Evolutionary conservation across 2,113 vertebrate genomes (phyloP), one percentile per base, ranked within the genome.

Genomic region (Sialia sialis): DNA sequence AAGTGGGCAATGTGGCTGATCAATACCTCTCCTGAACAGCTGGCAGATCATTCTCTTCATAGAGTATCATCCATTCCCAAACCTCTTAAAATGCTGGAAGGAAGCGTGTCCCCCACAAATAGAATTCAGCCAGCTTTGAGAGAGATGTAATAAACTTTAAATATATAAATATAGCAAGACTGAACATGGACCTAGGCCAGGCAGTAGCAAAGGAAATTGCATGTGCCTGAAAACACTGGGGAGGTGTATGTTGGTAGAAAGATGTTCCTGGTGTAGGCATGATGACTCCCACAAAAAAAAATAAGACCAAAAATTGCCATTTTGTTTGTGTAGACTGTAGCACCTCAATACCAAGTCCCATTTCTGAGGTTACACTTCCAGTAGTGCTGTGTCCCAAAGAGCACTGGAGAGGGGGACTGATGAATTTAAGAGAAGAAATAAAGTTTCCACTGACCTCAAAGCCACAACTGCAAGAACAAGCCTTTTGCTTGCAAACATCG

Each of bases 381-480:
- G 17, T 38, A 49, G 18, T 9, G 6, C 46, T 13, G 6, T 46
- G 29, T 67, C 74, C 46, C 34, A 39, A 60, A 79, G 54, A 34
- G n/a, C 39, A 32, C 56, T 66, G 69, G 74, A 79, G 43, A 38
- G 9, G 69, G 41, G 30, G 69, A 83, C 34, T 55, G 84, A 80
- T 46, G 89, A 83, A 89, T 85, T 82, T 52, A 73, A 74, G 51
- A 74, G 22, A 73, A 90, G 32, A 83, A 90, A 66, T 70, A n/a
- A 81, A 59, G 30, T 56, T 94, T 89, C 80, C 73, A 60, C 38
- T 29, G 48, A 78, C 80, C 87, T 96, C 77, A 92, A 93, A 94
- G 78, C 21, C 88, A 36, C 63, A 70, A 7, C 68, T 83, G 25
- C 56, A 94, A 78, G 58, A 92, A 78, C 13, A 87, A 84, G 34